Conservation (phyloP, 1,140 invertebrate species). For the Ruditapes philippinarum region DNA sequence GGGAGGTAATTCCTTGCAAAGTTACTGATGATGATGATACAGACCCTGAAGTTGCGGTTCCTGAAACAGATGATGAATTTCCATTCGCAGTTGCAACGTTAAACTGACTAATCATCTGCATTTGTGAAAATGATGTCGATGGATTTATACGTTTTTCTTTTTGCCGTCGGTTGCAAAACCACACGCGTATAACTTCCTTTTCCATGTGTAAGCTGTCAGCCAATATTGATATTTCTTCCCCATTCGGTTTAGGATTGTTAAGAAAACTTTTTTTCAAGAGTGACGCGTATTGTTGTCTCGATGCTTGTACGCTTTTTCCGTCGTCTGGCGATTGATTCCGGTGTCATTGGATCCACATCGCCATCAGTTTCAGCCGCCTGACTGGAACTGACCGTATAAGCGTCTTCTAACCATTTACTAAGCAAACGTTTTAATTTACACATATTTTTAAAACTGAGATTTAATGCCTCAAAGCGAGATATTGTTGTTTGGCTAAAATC, state of each 20-base stretch:
- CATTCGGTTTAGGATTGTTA: slow-evolving; percentile 98
- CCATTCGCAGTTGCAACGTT: slow-evolving; percentile 4
- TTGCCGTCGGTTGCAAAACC: slow-evolving; percentile 98
- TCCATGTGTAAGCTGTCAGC: slow-evolving; percentile 98
- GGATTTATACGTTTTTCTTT: slow-evolving; percentile 94
- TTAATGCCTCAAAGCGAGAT: slow-evolving; percentile 98
- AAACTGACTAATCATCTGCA: slow-evolving; percentile 61
- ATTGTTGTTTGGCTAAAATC: slow-evolving; percentile 99
- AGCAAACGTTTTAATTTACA: slow-evolving; percentile 99
- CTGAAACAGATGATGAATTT: not conserved
- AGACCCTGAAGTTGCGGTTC: not conserved
- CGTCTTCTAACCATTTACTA: slow-evolving; percentile 99
- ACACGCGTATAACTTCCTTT: slow-evolving; percentile 98
- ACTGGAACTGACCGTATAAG: slow-evolving; percentile 89
- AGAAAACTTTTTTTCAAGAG: slow-evolving; percentile 98
- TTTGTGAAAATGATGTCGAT: slow-evolving; percentile 71
- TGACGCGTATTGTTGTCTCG: slow-evolving; percentile 96
- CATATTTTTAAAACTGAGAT: slow-evolving; percentile 99
- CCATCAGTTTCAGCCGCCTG: slow-evolving; percentile 70
- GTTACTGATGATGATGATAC: not conserved
- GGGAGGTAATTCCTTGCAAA: not conserved
- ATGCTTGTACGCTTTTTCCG: slow-evolving; percentile 99
- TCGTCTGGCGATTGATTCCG: slow-evolving; percentile 88
- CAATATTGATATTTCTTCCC: slow-evolving; percentile 97
- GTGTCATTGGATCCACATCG: slow-evolving; percentile 70